Evolutionary conservation across 2,797 vertebrate genomes (phyloP).

Genomic region (Phaenicophaeus curvirostris): DNA sequence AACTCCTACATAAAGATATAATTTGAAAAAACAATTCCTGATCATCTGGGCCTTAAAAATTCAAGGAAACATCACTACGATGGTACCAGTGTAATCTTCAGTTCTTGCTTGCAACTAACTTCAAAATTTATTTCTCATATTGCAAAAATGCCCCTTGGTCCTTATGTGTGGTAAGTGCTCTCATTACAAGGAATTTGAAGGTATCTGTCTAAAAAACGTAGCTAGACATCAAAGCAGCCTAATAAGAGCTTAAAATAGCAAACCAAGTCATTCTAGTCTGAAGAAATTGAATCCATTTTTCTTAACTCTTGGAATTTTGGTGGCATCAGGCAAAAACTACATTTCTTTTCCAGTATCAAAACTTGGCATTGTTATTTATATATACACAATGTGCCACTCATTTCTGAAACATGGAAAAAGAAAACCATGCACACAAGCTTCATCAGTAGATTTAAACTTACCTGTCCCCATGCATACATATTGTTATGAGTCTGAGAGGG

Average conservation of each 20-base stretch:
- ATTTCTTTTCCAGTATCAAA: background rate
- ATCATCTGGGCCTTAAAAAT: background rate
- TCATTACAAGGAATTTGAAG: background rate
- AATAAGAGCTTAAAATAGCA: background rate
- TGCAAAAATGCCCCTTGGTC: background rate
- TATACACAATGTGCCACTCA: background rate
- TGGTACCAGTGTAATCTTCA: background rate
- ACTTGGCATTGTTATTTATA: background rate
- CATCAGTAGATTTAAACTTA: conserved; percentile 68
- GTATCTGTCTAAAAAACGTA: background rate
- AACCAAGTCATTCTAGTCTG: background rate
- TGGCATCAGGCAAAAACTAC: background rate
- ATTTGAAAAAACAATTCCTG: background rate
- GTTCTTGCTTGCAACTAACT: background rate
- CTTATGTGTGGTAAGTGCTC: background rate
- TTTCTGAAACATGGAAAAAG: background rate
- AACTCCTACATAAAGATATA: background rate
- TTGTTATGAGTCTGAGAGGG: conserved; percentile 98
- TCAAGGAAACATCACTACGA: background rate
- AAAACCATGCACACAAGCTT: background rate
- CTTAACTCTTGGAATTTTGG: background rate
- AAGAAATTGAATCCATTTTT: background rate
- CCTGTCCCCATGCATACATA: conserved; percentile 97
- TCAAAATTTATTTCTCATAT: background rate
- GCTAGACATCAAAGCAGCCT: background rate